A percentile compares a stretch with the other conserved stretches of the same genome.
phyloP scores from a whole-genome alignment of 92 coral and sea anemone genomes.

The Muricea muricata region DNA sequence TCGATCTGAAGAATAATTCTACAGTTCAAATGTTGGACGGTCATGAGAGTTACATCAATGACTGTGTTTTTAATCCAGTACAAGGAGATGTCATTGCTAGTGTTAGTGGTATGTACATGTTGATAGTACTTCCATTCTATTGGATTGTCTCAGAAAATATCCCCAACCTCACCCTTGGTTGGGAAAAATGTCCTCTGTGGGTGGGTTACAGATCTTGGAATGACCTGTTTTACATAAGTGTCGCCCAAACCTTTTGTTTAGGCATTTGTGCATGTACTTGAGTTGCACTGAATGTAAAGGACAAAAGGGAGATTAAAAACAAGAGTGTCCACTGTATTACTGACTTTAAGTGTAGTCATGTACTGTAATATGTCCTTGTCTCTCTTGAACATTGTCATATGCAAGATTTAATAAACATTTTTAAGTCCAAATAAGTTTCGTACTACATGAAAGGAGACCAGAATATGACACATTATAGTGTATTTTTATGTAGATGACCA shows the following conservation, averaged over 20 bases:
- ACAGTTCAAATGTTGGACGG: constrained; percentile 79
- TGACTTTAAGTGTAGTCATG: constrained; percentile 11
- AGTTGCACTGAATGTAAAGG: constrained; percentile 46
- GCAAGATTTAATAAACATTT: background rate
- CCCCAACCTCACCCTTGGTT: too few species aligned
- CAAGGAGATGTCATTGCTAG: constrained; percentile 84
- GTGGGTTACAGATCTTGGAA: too few species aligned
- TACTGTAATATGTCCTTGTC: background rate
- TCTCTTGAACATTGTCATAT: constrained; percentile 23
- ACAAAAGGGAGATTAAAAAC: constrained; percentile 40
- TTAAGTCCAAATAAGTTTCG: too few species aligned
- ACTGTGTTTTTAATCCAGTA: constrained; percentile 79
- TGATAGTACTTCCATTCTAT: too few species aligned
- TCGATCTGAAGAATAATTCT: constrained; percentile 73
- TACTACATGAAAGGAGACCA: background rate
- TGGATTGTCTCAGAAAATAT: too few species aligned
- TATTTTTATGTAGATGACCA: constrained; percentile 73
- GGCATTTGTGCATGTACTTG: constrained; percentile 27
- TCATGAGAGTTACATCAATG: constrained; percentile 88
- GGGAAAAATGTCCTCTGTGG: too few species aligned
- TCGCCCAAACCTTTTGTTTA: constrained; percentile 28
- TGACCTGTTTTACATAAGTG: background rate
- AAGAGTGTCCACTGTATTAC: background rate
- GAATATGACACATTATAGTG: background rate
- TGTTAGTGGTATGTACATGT: constrained; percentile 81